A percentile compares a stretch with the other conserved stretches of the same genome.
Conservation (phyloP, 2,888 invertebrate genomes). For the Ligdia adustata region DNA sequence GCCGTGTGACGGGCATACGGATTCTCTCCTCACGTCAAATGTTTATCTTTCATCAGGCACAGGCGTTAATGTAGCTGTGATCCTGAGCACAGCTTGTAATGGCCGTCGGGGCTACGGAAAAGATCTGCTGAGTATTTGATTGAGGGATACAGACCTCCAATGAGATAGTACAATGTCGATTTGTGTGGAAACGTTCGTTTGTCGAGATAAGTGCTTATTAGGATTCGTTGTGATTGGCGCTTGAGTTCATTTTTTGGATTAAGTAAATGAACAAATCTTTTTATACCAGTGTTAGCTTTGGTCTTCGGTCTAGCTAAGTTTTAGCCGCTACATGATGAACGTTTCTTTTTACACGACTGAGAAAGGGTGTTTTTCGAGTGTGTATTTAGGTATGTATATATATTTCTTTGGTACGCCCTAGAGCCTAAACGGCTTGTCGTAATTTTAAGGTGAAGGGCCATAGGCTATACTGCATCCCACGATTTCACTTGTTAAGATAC, state of each 20-base stretch:
- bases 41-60: conserved; percentile 81
- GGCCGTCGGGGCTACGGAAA: conserved; percentile 46
- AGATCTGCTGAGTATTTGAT: conserved; percentile 58
- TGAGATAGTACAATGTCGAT: conserved; percentile 39
- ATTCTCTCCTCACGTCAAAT: conserved; percentile 81
- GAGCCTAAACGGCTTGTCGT: too few relatives aligned
- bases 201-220: conserved; percentile 37
- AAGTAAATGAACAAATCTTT: too few relatives aligned
- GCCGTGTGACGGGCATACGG: conserved; percentile 82
- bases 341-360: too few relatives aligned
- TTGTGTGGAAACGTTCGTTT: conserved; percentile 36
- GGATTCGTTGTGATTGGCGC: conserved; percentile 14
- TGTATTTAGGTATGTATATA: too few relatives aligned
- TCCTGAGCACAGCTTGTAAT: conserved; percentile 65
- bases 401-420: too few relatives aligned
- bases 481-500: too few relatives aligned
- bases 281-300: too few relatives aligned
- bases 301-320: too few relatives aligned
- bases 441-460: too few relatives aligned
- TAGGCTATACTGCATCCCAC: too few relatives aligned
- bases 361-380: too few relatives aligned
- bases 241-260: conserved; percentile 23
- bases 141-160: conserved; percentile 41
- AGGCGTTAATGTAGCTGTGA: conserved; percentile 71
- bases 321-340: too few relatives aligned